Evolutionary conservation across 2,113 vertebrate species (phyloP), one percentile per base, ranked within the genome.

Genomic region (Oryzias celebensis): DNA sequence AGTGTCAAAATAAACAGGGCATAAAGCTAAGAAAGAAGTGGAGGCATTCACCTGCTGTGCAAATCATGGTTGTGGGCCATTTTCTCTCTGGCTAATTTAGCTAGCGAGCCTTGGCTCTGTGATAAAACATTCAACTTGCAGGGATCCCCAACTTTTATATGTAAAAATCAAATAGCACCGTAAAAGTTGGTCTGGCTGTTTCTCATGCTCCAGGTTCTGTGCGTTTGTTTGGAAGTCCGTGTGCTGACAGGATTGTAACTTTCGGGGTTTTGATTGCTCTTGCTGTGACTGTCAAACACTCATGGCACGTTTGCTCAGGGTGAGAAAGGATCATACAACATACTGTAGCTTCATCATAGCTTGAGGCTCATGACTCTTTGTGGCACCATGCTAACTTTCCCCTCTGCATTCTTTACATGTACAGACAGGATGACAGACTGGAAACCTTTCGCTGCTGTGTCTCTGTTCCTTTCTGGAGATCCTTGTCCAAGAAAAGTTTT

Each of bases 151-250:
- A 84, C 83, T 77, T 84, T 83, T 83, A 71, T 26, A 74, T 71
- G 84, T 85, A 86, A 68, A 84, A 85, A 84, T 87, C 65, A 84
- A 82, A 85, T 91, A 91, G 91, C 91, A 92, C 90, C 91, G 53
- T 86, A 84, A 86, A 82, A 82, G 88, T 91, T 83, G 86, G 86
- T 77, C 85, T 58, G 77, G 82, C 83, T 82, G 71, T 68, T 75
- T 75, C 50, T 55, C 69, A 62, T 84, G 68, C 67, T 73, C 46
- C 48, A 57, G 31, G 53, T 71, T 55, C 62, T 87, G 75, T 83
- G 84, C 76, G 16, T 75, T 77, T 75, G 14, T 81, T 71, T 41
- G 10, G 54, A 54, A 63, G 70, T 73, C 54, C 62, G 70, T 77
- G 80, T 85, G 80, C 81, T 79, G 69, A 80, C 52, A 60, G 15